Conservation (phyloP, 2,797 vertebrate genomes). For the Melopsittacus undulatus region DNA sequence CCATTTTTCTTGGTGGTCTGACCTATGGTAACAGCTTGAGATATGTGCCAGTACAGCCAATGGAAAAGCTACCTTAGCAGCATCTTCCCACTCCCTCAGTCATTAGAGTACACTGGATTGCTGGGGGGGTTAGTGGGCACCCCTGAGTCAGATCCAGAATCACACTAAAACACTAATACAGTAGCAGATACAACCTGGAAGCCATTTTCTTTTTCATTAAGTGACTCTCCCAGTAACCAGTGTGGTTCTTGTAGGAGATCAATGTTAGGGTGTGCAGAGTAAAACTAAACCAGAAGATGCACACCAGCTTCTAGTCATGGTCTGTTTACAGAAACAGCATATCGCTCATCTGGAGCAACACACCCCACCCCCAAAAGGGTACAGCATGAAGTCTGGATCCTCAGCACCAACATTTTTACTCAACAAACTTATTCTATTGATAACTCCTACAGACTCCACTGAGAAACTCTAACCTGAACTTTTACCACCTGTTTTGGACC, state of each 20-base stretch:
- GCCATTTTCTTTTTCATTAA: background rate
- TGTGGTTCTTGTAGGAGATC: background rate
- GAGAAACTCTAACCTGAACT: background rate
- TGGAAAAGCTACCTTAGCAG: background rate
- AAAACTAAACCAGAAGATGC: background rate
- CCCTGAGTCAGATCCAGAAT: background rate
- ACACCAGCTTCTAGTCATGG: background rate
- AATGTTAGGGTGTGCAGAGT: background rate
- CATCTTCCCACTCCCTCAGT: background rate
- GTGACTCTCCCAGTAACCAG: background rate
- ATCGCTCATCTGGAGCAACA: background rate
- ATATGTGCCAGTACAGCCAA: background rate
- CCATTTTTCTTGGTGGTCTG: background rate
- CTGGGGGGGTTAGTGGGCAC: fast-evolving
- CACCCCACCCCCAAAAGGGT: fast-evolving
- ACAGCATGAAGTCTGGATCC: background rate
- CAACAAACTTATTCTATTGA: background rate
- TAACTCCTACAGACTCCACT: background rate
- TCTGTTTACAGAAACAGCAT: background rate
- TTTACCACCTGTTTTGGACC: background rate
- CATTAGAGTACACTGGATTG: background rate
- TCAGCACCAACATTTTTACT: background rate
- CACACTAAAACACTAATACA: background rate
- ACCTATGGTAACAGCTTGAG: background rate
- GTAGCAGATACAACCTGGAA: background rate